Conservation (phyloP, 2,888 invertebrate genomes). For the Nyleta sp. region DNA sequence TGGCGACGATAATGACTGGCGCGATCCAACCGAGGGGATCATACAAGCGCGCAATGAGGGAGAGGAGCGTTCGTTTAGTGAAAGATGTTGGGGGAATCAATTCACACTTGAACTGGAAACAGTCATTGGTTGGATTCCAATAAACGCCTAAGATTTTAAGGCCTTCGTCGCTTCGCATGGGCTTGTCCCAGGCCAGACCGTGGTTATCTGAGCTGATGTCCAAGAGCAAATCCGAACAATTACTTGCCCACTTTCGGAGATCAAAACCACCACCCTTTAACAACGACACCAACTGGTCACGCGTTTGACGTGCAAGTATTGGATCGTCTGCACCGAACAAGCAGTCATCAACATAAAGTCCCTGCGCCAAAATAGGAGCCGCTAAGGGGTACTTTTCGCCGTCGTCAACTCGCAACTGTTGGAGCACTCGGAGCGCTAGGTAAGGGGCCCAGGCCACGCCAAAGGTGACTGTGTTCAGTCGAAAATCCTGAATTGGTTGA, state of each 20-base stretch:
- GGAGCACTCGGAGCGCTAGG: neutral
- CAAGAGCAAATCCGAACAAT: neutral
- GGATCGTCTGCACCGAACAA: conserved; percentile 1
- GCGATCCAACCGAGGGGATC: conserved; percentile 10
- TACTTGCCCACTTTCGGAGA: conserved; percentile 1
- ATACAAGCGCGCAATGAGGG: neutral
- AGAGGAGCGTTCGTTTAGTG: neutral
- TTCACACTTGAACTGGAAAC: neutral
- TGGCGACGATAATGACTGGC: neutral
- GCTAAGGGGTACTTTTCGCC: too few relatives aligned
- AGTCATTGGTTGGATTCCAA: neutral
- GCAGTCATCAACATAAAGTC: neutral
- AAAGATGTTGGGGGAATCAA: neutral
- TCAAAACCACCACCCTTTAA: neutral
- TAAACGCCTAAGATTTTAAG: neutral
- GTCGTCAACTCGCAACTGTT: neutral
- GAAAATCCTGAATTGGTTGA: neutral
- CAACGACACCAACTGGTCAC: neutral
- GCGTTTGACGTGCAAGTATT: neutral
- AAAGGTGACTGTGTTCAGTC: conserved; percentile 2
- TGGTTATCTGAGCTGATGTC: neutral
- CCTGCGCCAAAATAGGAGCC: too few relatives aligned
- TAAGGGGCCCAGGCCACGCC: neutral
- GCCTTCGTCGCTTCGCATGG: neutral
- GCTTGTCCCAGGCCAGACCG: neutral